These are phyloP conservation scores for Dasypus novemcinctus DNA, from an alignment of 2,113 vertebrate species.

Conservation along the genomic window DNA sequence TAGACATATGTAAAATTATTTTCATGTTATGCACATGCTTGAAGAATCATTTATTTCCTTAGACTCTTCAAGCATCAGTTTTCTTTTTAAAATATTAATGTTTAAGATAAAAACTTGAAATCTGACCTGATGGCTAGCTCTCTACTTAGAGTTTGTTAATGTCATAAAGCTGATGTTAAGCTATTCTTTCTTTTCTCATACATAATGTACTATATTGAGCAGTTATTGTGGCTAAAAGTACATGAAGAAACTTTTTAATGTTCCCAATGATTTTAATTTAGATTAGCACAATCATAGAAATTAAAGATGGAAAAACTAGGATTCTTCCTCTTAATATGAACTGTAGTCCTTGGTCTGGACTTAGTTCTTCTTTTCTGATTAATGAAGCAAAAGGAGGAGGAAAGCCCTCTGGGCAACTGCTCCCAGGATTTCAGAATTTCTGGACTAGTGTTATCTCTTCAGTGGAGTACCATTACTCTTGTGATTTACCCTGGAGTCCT, in stretches of 20 bases:
- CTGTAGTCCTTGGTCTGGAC: background rate
- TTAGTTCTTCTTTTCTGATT: slow-evolving; percentile 39
- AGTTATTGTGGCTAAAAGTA: slow-evolving; percentile 62
- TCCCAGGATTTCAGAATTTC: background rate
- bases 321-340: slow-evolving; percentile 60
- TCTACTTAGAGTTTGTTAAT: slow-evolving; percentile 54
- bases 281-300: slow-evolving; percentile 71
- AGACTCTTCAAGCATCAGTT: slow-evolving; percentile 56
- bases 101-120: slow-evolving; percentile 79
- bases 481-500: background rate
- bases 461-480: background rate
- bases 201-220: slow-evolving; percentile 41
- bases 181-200: slow-evolving; percentile 50
- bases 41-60: slow-evolving; percentile 57
- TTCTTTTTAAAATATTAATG: slow-evolving; percentile 69
- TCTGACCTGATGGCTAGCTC: slow-evolving; percentile 55
- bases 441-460: background rate
- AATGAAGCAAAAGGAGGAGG: background rate
- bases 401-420: background rate
- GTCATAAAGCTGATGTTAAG: slow-evolving; percentile 64
- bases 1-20: slow-evolving; percentile 70
- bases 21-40: slow-evolving; percentile 48
- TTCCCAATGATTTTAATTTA: slow-evolving; percentile 69
- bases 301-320: slow-evolving; percentile 57
- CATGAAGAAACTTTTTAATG: slow-evolving; percentile 46